Percentiles rank a stretch among this genome's conserved stretches.
phyloP scores from a whole-genome alignment of 2,113 vertebrate genomes.

The Rhinogobius similis region DNA sequence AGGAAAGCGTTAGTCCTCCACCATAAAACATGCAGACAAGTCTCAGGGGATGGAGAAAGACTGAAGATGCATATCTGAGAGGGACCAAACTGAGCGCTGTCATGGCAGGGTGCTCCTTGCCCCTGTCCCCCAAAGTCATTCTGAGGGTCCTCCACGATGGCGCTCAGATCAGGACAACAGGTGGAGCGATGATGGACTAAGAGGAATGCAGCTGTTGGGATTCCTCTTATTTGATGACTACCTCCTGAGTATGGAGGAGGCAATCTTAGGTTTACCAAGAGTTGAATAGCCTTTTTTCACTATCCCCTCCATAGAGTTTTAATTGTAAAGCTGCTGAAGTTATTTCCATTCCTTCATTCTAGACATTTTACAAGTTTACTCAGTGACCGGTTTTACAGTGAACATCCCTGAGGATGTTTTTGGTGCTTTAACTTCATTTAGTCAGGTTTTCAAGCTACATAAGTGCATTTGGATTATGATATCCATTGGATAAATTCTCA shows the following conservation, averaged over 20 bases:
- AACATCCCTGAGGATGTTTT: constrained; percentile 31
- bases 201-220: constrained; percentile 62
- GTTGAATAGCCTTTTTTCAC: constrained; percentile 55
- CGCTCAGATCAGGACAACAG: constrained; percentile 34
- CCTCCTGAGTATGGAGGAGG: constrained; percentile 19
- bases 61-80: constrained; percentile 27
- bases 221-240: constrained; percentile 34
- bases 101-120: constrained; percentile 63
- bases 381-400: constrained; percentile 37
- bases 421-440: constrained; percentile 50
- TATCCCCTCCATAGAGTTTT: constrained; percentile 53
- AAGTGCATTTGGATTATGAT: not conserved
- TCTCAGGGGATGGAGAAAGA: constrained; percentile 48
- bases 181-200: constrained; percentile 41
- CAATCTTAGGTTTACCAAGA: constrained; percentile 55
- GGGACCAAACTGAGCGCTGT: constrained; percentile 50
- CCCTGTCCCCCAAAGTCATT: constrained; percentile 52
- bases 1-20: constrained; percentile 67
- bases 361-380: constrained; percentile 26
- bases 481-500: constrained; percentile 37
- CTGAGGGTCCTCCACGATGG: constrained; percentile 41
- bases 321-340: constrained; percentile 72
- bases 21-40: constrained; percentile 42
- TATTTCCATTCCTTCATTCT: constrained; percentile 49
- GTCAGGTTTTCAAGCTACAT: constrained; percentile 21